These are phyloP conservation scores for Bucco capensis DNA, from an alignment of 2,113 vertebrate genomes.

Conservation along the genomic window DNA sequence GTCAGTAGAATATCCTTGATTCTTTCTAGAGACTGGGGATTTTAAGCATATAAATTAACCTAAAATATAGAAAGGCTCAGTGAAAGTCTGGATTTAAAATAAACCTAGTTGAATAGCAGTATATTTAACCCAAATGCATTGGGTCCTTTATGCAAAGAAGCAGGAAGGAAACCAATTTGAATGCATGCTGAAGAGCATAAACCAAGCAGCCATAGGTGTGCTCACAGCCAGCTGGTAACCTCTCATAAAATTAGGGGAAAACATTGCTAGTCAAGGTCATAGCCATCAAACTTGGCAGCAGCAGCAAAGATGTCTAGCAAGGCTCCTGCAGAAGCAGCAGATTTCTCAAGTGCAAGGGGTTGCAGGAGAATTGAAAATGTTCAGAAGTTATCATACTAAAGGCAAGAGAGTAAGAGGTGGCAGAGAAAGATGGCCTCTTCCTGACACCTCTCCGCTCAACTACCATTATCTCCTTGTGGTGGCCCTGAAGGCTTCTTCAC, in stretches of 20 bases:
- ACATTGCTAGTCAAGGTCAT: conserved; percentile 25
- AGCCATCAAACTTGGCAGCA: conserved; percentile 12
- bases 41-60: background rate
- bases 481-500: background rate
- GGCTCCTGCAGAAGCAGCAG: background rate
- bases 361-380: background rate
- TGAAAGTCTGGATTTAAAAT: background rate
- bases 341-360: background rate
- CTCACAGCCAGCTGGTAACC: background rate
- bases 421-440: background rate
- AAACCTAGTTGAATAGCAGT: background rate
- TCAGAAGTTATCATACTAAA: background rate
- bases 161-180: background rate
- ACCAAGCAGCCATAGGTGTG: background rate
- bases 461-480: background rate
- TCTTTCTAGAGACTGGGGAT: background rate
- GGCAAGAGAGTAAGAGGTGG: background rate
- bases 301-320: background rate
- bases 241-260: conserved; percentile 10
- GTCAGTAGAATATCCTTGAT: background rate
- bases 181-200: background rate
- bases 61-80: background rate
- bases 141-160: background rate
- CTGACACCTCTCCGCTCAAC: background rate
- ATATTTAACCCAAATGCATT: background rate